These are phyloP conservation scores for Xenopus borealis DNA, from an alignment of 2,113 vertebrate genomes.

Conservation along the genomic window DNA sequence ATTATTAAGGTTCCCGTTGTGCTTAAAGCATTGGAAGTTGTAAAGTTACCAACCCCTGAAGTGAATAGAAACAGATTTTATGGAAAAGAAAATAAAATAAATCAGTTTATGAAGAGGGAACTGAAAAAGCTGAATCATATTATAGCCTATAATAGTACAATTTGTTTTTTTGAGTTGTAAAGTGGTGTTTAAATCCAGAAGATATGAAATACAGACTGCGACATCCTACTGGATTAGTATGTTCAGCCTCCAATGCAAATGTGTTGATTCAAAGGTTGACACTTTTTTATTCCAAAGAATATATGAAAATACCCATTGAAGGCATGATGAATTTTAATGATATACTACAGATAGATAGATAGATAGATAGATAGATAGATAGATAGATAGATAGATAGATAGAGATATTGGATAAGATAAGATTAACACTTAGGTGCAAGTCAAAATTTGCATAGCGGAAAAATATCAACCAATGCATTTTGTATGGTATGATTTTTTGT, in stretches of 20 bases:
- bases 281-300: no score
- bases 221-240: constrained; percentile 6
- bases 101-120: constrained; percentile 34
- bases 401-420: no score
- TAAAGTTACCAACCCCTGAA: constrained; percentile 36
- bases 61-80: constrained; percentile 41
- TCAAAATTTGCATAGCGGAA: no score
- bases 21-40: constrained; percentile 30
- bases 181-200: constrained; percentile 39
- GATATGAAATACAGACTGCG: constrained; percentile 25
- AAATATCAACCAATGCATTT: no score
- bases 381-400: no score
- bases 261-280: no score
- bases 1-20: constrained; percentile 24
- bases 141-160: constrained; percentile 29
- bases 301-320: no score
- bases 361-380: no score
- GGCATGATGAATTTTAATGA: no score
- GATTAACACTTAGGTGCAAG: no score
- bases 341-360: no score
- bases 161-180: constrained; percentile 36
- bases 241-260: not conserved
- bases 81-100: constrained; percentile 36
- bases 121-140: constrained; percentile 38
- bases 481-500: no score